phyloP scores from a whole-genome alignment of 2,113 vertebrate species.

The Amazona guildingii region DNA sequence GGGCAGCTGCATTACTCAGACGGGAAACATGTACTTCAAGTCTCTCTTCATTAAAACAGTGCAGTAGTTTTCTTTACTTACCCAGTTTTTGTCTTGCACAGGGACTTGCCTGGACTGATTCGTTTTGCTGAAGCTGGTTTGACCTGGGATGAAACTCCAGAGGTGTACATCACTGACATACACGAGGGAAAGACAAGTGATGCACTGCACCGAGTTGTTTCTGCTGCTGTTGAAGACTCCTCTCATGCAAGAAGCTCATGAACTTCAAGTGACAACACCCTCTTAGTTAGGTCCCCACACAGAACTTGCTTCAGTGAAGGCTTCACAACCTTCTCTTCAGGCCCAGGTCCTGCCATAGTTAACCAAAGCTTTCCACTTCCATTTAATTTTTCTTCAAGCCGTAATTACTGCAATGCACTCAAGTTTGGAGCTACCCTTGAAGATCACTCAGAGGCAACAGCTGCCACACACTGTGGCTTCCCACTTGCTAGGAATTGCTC shows the following conservation, averaged over 20 bases:
- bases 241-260: neutral
- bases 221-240: neutral
- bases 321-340: neutral
- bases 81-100: neutral
- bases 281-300: neutral
- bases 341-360: neutral
- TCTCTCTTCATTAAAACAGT: neutral
- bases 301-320: neutral
- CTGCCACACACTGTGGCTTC: slow-evolving; percentile 27
- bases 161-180: neutral
- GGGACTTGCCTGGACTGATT: neutral
- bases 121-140: neutral
- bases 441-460: neutral
- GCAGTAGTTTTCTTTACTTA: neutral
- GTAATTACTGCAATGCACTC: neutral
- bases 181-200: neutral
- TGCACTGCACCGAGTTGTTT: neutral
- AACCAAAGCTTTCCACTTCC: neutral
- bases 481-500: slow-evolving; percentile 26
- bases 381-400: neutral
- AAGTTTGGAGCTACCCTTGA: neutral
- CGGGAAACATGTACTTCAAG: neutral
- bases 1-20: neutral
- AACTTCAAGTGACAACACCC: neutral
- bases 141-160: neutral